Percentiles rank a stretch among this genome's conserved stretches.
Conservation (phyloP, 2,797 vertebrate species). For the Sebastes matsubarae region DNA sequence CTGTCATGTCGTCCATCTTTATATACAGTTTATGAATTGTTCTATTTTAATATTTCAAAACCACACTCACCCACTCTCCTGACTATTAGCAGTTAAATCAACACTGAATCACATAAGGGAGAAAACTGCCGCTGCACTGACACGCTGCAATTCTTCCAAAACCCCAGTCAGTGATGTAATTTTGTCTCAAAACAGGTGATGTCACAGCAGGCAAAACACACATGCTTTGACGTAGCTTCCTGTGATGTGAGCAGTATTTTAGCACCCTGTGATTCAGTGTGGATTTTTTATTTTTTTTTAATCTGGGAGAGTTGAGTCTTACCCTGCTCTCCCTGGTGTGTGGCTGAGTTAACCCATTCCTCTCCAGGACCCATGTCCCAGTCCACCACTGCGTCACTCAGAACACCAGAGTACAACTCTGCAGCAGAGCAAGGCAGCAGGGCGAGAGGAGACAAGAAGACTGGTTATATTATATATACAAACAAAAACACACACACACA, state of each 20-base stretch:
- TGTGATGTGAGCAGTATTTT: background rate
- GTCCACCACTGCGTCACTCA: slow-evolving; percentile 80
- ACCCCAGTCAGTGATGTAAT: background rate
- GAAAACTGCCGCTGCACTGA: background rate
- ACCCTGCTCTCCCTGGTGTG: slow-evolving; percentile 75
- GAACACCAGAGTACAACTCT: slow-evolving; percentile 84
- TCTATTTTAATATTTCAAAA: background rate
- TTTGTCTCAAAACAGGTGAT: background rate
- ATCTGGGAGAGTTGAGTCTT: slow-evolving; percentile 65
- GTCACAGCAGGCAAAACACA: background rate
- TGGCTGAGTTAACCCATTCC: slow-evolving; percentile 74
- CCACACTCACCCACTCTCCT: slow-evolving; percentile 22
- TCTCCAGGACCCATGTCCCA: slow-evolving; percentile 78
- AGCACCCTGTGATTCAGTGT: slow-evolving; percentile 2
- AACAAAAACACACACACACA: background rate
- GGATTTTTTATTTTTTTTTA: background rate
- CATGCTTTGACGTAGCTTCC: background rate
- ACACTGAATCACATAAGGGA: slow-evolving; percentile 14
- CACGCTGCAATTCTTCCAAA: background rate
- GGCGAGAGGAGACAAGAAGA: slow-evolving; percentile 54
- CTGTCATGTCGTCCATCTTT: too few relatives aligned
- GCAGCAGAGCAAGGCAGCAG: slow-evolving; percentile 66
- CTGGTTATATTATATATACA: slow-evolving; percentile 37
- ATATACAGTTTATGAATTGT: too few relatives aligned
- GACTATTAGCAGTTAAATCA: slow-evolving; percentile 9